Percentiles rank a stretch among this genome's conserved stretches.
Evolutionary conservation across 1,140 invertebrate species (phyloP).

Genomic region (Leguminivora glycinivorella): DNA sequence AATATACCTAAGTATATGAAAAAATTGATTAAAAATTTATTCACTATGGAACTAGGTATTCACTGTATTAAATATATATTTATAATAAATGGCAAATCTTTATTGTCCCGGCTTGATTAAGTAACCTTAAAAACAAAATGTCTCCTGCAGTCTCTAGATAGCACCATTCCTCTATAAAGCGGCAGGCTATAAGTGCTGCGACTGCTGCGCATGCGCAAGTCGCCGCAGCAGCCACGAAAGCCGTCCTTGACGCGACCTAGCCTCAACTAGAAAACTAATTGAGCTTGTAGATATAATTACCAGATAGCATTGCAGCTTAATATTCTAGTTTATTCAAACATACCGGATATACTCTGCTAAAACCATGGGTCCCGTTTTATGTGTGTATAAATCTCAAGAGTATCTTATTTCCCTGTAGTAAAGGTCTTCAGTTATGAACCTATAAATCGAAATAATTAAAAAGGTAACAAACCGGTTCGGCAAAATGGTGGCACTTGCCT

Average conservation of each 20-base stretch:
- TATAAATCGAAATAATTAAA: constrained; percentile 18
- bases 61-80: too few relatives aligned
- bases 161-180: background rate
- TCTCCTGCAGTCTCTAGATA: background rate
- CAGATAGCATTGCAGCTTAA: background rate
- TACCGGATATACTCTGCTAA: background rate
- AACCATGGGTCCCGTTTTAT: background rate
- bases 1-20: too few relatives aligned
- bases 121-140: background rate
- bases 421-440: constrained; percentile 12
- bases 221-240: background rate
- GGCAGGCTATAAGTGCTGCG: background rate
- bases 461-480: constrained; percentile 5
- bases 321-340: background rate
- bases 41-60: too few relatives aligned
- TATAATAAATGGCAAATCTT: too few relatives aligned
- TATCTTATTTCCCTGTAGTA: constrained; percentile 1
- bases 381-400: too few relatives aligned
- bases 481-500: constrained; percentile 15
- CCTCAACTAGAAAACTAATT: background rate
- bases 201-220: background rate
- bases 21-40: too few relatives aligned
- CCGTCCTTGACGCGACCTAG: background rate
- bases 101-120: too few relatives aligned
- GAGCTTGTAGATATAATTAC: background rate